These are phyloP conservation scores for Eurystomus glaucurus DNA, from an alignment of 2,797 vertebrate genomes.

Conservation along the genomic window DNA sequence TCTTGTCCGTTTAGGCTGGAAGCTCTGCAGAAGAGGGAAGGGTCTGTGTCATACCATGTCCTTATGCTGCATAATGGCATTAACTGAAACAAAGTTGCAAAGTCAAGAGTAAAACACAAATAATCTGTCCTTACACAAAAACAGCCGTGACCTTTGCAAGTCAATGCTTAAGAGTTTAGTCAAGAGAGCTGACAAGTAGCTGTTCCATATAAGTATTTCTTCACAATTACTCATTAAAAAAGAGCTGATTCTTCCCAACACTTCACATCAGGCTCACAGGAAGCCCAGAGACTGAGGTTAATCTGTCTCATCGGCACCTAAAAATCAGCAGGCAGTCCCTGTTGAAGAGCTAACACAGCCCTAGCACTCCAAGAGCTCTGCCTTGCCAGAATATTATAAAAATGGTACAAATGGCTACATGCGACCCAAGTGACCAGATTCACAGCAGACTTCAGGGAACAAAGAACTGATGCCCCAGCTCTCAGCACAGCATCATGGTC, in stretches of 20 bases:
- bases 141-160: accelerated
- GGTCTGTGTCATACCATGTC: not conserved
- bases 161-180: not conserved
- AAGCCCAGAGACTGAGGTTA: not conserved
- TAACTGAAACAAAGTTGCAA: not conserved
- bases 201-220: not conserved
- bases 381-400: not conserved
- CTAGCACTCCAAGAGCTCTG: not conserved
- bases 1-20: not conserved
- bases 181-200: not conserved
- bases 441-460: not conserved
- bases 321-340: not conserved
- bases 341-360: not conserved
- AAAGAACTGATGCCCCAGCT: not conserved
- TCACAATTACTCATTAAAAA: not conserved
- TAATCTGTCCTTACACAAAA: conserved; percentile 7
- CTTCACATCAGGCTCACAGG: not conserved
- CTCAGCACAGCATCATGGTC: not conserved
- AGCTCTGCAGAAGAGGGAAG: not conserved
- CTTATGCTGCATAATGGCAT: not conserved
- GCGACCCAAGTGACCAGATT: not conserved
- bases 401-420: not conserved
- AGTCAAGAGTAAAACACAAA: conserved; percentile 32
- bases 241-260: not conserved
- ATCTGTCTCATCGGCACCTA: not conserved